Percentiles rank a stretch among this genome's conserved stretches.
phyloP scores from a whole-genome alignment of 1,140 invertebrate genomes.

The Plutomurus gul region DNA sequence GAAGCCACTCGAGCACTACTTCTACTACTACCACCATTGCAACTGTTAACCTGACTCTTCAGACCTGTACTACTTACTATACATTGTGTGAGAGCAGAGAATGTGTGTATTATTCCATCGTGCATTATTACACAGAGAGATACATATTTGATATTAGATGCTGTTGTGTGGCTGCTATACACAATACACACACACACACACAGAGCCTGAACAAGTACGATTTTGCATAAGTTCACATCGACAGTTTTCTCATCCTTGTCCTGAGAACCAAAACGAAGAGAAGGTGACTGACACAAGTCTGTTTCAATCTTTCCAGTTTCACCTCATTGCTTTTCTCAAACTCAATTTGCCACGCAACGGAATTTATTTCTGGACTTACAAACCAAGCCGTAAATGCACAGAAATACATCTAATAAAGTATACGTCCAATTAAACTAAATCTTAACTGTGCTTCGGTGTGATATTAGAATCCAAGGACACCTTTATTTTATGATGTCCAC shows the following conservation, averaged over 20 bases:
- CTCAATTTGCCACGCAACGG: background rate
- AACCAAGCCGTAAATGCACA: background rate
- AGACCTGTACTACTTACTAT: background rate
- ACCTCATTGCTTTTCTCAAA: slow-evolving; percentile 31
- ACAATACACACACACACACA: no score
- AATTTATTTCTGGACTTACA: background rate
- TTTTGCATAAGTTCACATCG: slow-evolving; percentile 23
- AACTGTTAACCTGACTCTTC: background rate
- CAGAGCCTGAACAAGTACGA: background rate
- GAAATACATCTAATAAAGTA: background rate
- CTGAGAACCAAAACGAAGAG: slow-evolving; percentile 5
- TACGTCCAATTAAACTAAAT: no score
- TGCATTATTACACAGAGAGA: background rate
- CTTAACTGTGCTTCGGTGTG: no score
- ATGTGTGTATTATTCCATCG: background rate
- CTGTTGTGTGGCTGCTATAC: background rate
- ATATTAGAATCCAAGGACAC: no score
- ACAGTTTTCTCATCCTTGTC: slow-evolving; percentile 19
- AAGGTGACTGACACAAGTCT: slow-evolving; percentile 29
- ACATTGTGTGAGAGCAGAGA: background rate
- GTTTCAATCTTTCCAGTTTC: slow-evolving; percentile 6
- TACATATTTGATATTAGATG: background rate
- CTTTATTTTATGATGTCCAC: no score
- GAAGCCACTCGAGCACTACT: background rate
- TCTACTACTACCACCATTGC: background rate